Evolutionary conservation across 2,113 vertebrate genomes (phyloP), one percentile per base, ranked within the genome.

Genomic region (Pristiophorus japonicus): DNA sequence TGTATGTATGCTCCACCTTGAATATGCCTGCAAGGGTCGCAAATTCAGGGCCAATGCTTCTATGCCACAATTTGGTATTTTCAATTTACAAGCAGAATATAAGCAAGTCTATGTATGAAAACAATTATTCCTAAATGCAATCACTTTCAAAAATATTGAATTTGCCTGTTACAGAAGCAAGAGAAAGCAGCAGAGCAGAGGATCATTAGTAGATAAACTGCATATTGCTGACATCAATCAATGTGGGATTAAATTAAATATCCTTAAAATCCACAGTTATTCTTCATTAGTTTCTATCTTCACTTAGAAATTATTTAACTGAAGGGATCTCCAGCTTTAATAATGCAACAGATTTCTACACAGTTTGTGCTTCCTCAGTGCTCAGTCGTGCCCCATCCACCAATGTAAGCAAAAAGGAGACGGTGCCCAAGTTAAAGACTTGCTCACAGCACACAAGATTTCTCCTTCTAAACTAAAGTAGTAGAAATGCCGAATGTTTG

Each of bases 201-300:
- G 3, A 24, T 30, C 65, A 94, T 94, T 94, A 30, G 62, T 67
- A 94, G 14, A 45, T 47, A 94, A 14, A 70, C 42, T 47, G 12
- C 42, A 62, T 94, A 47, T 27, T 94, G 34, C 63, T 30, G 24
- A 94, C 24, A 94, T 70, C 38, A 70, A 70, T 94, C 42, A 94
- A 45, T 70, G 62, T 94, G 62, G 47, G 62, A 22, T 65, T 34
- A 92, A 45, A 92, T 67, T 45, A 67, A 45, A 94, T 70, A 94
- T 94, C 24, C 42, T 14, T 70, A 66, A 27, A 94, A 94, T 12
- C 10, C 22, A 45, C 66, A 30, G 92, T 6, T 45, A 67, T 2
- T 70, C 92, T 67, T 67, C 38, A 94, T 94, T 94, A 70, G 63
- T 47, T 94, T 94, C 42, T 70, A 66, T 70, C 92, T 47, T 66